Conservation (phyloP, 2,888 invertebrate genomes). For the Melinaea marsaeus region DNA sequence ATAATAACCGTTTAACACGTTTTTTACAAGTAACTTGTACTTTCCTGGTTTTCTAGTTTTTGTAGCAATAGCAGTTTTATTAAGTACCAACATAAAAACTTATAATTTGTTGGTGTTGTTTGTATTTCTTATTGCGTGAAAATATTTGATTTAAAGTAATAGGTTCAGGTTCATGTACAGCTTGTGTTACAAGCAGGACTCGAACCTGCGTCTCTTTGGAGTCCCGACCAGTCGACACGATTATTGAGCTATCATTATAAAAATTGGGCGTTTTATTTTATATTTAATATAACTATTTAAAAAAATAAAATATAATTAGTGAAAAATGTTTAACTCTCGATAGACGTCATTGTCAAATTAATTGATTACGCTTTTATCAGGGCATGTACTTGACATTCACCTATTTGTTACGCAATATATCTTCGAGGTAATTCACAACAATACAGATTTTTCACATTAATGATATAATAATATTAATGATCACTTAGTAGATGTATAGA, state of each 20-base stretch:
- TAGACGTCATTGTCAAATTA: not conserved
- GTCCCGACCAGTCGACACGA: no score
- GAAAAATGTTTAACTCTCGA: not conserved
- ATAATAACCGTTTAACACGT: no score
- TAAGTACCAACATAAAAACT: not conserved
- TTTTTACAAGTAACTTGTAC: not conserved
- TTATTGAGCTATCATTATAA: no score
- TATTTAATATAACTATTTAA: not conserved
- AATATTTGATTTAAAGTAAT: no score
- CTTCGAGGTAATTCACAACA: conserved; percentile 54
- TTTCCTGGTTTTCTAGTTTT: conserved; percentile 1
- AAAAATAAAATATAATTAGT: not conserved
- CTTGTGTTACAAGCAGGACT: no score
- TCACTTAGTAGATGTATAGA: not conserved
- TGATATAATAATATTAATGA: not conserved
- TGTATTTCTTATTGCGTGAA: no score
- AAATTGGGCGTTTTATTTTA: no score
- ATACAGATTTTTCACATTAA: conserved; percentile 29
- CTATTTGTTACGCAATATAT: conserved; percentile 35
- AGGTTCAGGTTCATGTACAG: no score
- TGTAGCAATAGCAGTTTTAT: not conserved
- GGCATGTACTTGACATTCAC: conserved; percentile 28
- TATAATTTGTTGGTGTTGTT: no score
- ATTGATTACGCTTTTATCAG: not conserved
- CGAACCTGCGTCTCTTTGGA: no score